Conservation (phyloP, 2,113 vertebrate species). For the Abramis brama region DNA sequence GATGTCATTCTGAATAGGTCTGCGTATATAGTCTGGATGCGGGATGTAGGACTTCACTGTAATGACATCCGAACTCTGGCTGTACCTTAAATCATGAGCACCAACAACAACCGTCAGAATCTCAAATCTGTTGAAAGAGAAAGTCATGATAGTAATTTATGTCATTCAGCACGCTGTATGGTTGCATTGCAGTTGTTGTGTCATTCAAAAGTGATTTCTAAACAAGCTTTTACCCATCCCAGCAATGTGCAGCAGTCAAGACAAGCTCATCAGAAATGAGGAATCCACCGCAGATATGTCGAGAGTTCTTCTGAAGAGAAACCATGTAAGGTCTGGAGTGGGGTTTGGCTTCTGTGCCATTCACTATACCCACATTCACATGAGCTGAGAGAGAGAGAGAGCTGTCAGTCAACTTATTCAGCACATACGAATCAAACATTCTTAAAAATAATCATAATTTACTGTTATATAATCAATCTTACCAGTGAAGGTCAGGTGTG, state of each 20-base stretch:
- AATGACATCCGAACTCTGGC: accelerated
- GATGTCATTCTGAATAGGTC: neutral
- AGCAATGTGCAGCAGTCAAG: neutral
- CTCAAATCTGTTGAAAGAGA: no score
- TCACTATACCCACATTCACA: no score
- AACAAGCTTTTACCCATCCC: accelerated
- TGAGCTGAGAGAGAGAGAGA: no score
- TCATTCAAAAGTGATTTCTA: no score
- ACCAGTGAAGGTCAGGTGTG: no score
- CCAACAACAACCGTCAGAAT: neutral
- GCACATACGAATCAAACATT: neutral
- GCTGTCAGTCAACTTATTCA: no score
- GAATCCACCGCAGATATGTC: neutral
- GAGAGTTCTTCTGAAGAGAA: accelerated
- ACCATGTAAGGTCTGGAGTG: conserved; percentile 7
- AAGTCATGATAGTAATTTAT: no score
- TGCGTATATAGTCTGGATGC: neutral
- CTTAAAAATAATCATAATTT: neutral
- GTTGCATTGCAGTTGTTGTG: no score
- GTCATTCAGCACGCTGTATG: neutral
- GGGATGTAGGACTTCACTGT: neutral
- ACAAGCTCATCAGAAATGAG: neutral
- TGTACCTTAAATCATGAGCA: neutral
- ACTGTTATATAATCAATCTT: neutral
- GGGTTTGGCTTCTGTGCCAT: neutral